Evolutionary conservation across 2,113 vertebrate species (phyloP), one percentile per base, ranked within the genome.

Genomic region (Caranx melampygus): DNA sequence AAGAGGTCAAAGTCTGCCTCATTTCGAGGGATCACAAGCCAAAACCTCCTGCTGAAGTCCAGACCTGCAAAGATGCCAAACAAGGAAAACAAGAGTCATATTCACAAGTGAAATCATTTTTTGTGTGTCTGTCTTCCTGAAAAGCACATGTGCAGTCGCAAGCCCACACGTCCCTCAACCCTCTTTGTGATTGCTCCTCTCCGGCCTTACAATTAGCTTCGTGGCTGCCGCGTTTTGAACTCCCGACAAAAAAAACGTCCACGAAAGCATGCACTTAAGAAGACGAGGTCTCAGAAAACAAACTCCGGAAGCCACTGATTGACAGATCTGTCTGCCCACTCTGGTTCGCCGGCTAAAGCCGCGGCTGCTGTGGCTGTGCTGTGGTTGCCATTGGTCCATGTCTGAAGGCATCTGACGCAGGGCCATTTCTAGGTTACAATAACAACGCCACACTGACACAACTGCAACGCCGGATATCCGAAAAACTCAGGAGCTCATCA

Each of bases 271-370:
- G 75, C 79, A 90, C 78, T 92, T 89, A 77, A 90, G 86, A 89
- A 78, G 63, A 87, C 72, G 68, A 75, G 63, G 66, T 70, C 57
- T 72, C 62, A 84, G 88, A 90, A 91, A 93, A 92, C 88, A 90
- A 91, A 89, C 87, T 94, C 94, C 93, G 94, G 93, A 94, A 93
- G 90, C 88, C 89, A 64, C 88, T 87, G 89, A 89, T 85, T 88
- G 87, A 88, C 89, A 88, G 89, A 87, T 84, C 34, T 82, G 82
- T 87, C 91, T 89, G 87, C 93, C 94, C 91, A 91, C 92, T 91
- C 89, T 86, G 83, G 81, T 87, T 81, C 78, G n/a, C 71, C 20
- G 90, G 89, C 89, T 84, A 35, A 79, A 85, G 80, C 76, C 70
- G 78, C 62, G 90, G 91, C 89, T 26, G 78, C 75, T 91, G 90